Percentiles rank a stretch among this genome's conserved stretches.
These are phyloP conservation scores for Mustela nigripes DNA, from an alignment of 2,113 vertebrate species.

Conservation along the genomic window DNA sequence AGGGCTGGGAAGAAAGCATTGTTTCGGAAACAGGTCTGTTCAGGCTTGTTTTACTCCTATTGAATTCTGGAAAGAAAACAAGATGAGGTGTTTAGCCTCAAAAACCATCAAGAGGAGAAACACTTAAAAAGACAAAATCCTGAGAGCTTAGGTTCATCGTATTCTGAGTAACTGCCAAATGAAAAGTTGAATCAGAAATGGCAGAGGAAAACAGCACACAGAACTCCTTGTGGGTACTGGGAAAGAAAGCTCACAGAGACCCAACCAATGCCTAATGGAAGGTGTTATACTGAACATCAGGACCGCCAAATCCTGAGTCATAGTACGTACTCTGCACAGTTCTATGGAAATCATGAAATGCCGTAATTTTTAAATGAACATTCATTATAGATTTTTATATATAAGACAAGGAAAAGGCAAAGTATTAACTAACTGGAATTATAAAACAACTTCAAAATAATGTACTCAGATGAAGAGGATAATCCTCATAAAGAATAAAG, in stretches of 20 bases:
- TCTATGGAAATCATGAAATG: neutral
- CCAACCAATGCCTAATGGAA: neutral
- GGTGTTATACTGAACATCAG: neutral
- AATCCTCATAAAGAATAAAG: neutral
- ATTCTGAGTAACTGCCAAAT: slow-evolving; percentile 41
- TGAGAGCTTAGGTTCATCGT: neutral
- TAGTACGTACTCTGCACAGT: neutral
- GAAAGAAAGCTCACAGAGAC: slow-evolving; percentile 20
- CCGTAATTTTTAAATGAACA: slow-evolving; percentile 28
- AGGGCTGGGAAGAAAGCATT: neutral
- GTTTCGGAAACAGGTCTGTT: neutral
- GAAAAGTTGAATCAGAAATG: neutral
- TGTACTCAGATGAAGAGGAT: neutral
- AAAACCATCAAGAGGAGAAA: neutral
- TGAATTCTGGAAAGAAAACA: neutral
- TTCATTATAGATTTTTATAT: neutral
- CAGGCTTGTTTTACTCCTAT: neutral
- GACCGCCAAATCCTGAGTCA: neutral
- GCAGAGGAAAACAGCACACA: slow-evolving; percentile 22
- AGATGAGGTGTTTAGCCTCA: neutral
- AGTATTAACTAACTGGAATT: neutral
- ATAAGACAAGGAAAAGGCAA: neutral
- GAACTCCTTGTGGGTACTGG: neutral
- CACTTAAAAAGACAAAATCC: neutral
- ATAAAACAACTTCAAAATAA: neutral